phyloP scores from a whole-genome alignment of 2,113 vertebrate species.

The Craseonycteris thonglongyai region DNA sequence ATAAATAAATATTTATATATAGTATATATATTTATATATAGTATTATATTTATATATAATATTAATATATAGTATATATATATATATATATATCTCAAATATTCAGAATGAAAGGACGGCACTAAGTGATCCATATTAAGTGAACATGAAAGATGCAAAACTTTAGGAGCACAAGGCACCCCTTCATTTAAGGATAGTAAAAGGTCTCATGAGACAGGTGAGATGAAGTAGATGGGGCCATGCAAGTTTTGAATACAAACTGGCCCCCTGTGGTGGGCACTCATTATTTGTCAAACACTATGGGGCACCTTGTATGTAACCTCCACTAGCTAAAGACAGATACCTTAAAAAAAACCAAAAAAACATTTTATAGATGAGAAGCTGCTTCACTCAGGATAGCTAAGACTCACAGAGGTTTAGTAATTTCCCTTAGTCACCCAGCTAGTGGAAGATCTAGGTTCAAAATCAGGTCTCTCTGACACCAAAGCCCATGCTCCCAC shows the following conservation, averaged over 20 bases:
- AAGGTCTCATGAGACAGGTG: neutral
- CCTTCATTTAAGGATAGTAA: neutral
- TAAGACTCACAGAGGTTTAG: neutral
- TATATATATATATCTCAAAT: no score
- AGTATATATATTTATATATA: no score
- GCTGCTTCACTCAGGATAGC: neutral
- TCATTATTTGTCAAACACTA: neutral
- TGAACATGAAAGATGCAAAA: neutral
- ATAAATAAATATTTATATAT: no score
- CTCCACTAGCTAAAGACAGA: neutral
- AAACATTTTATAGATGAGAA: neutral
- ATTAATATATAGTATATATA: no score
- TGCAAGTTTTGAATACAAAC: neutral
- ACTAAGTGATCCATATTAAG: neutral
- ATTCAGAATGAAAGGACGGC: neutral
- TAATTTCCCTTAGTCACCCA: neutral
- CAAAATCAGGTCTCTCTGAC: neutral
- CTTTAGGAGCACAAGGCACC: neutral
- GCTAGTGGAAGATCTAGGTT: neutral
- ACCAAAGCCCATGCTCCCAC: neutral
- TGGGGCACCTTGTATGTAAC: neutral
- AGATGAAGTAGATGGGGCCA: neutral
- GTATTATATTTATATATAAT: no score
- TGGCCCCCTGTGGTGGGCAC: neutral
- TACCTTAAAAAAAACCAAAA: no score